phyloP scores from a whole-genome alignment of 2,888 invertebrate genomes.

The Boloria selene region DNA sequence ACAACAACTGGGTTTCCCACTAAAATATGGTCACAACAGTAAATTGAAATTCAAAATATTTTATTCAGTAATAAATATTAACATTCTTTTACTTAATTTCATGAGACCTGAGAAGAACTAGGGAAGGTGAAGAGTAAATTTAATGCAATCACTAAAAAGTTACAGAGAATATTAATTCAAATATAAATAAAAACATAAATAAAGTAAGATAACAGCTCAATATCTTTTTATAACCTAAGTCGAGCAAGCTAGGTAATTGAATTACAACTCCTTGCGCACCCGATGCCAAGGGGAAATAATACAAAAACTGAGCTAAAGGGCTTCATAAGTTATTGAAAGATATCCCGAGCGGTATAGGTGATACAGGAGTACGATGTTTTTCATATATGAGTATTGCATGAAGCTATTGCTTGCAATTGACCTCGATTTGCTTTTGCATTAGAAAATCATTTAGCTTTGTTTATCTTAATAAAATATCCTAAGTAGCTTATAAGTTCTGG shows the following conservation, averaged over 20 bases:
- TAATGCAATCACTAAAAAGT: neutral
- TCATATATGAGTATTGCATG: constrained; percentile 19
- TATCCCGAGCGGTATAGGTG: constrained; percentile 1
- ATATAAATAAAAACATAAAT: neutral
- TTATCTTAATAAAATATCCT: neutral
- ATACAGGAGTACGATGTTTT: constrained; percentile 21
- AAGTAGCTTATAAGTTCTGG: no score
- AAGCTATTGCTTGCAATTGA: constrained; percentile 20
- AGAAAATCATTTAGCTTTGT: constrained; percentile 9
- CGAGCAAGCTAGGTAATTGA: constrained; percentile 65
- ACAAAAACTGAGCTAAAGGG: constrained; percentile 47
- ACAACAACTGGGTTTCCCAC: no score
- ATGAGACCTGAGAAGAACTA: no score
- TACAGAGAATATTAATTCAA: neutral
- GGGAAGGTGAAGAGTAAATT: no score
- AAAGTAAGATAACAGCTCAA: constrained; percentile 27
- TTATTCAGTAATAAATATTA: no score
- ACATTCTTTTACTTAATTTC: no score
- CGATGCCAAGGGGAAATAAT: constrained; percentile 38
- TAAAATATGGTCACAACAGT: no score
- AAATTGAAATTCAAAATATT: no score
- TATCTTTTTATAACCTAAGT: constrained; percentile 43
- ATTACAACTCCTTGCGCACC: constrained; percentile 63
- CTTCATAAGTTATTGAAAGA: constrained; percentile 55
- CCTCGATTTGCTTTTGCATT: constrained; percentile 9